These are phyloP conservation scores for Percopsis omiscomaycus DNA, from an alignment of 2,797 vertebrate species.

Conservation along the genomic window DNA sequence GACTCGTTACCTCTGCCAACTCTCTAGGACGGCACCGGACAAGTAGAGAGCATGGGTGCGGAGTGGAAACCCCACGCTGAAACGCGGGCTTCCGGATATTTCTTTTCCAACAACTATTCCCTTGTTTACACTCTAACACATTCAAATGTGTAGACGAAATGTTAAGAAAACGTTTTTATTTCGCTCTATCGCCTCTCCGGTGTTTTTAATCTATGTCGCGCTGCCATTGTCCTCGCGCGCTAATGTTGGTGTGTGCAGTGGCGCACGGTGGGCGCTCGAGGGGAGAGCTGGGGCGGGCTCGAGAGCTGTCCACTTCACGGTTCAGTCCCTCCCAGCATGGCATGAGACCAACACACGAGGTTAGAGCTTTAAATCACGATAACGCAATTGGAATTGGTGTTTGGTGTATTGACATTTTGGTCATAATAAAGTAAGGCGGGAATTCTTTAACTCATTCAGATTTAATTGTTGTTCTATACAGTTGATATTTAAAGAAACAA, in stretches of 20 bases:
- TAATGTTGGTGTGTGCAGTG: slow-evolving; percentile 62
- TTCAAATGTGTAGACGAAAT: too few relatives aligned
- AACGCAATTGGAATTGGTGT: too few relatives aligned
- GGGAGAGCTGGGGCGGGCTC: slow-evolving; percentile 51
- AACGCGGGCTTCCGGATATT: slow-evolving; percentile 57
- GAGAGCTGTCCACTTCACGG: slow-evolving; percentile 69
- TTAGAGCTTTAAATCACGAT: too few relatives aligned
- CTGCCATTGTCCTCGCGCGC: slow-evolving; percentile 65
- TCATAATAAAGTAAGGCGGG: too few relatives aligned
- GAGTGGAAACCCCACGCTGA: slow-evolving; percentile 21
- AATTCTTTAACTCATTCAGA: too few relatives aligned
- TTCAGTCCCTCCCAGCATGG: slow-evolving; percentile 73
- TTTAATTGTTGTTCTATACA: too few relatives aligned
- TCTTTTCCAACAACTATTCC: slow-evolving; percentile 27
- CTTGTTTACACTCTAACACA: slow-evolving; percentile 35
- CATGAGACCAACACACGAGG: slow-evolving; percentile 55
- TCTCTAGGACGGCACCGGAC: slow-evolving; percentile 46
- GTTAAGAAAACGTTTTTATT: slow-evolving; percentile 35
- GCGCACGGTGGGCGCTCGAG: slow-evolving; percentile 69
- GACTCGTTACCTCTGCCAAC: slow-evolving; percentile 33
- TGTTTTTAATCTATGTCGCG: slow-evolving; percentile 52
- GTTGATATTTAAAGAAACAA: too few relatives aligned
- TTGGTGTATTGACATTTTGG: too few relatives aligned
- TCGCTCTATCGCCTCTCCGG: slow-evolving; percentile 30
- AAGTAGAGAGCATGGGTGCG: slow-evolving; percentile 56